Evolutionary conservation across 2,888 invertebrate species (phyloP), one percentile per base, ranked within the genome.

Genomic region (Callimorpha dominula): DNA sequence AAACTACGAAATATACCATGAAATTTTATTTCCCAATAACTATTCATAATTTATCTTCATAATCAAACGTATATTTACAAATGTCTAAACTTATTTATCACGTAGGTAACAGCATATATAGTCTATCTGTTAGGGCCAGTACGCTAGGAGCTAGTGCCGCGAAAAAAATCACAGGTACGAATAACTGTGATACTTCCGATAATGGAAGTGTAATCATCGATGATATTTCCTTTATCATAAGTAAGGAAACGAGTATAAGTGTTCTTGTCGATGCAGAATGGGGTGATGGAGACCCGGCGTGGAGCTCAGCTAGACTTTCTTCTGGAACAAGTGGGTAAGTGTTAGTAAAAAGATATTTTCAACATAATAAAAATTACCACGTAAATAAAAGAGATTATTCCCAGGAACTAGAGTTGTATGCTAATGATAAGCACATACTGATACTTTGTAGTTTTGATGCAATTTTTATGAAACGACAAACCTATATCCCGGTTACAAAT

Each of bases 221-320:
- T 72, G 86, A 80, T 70, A 87, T 87, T 79, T 89, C 88, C 15
- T 49, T 66, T 57, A 64, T 70, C 9, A 69, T 63, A 20, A 89
- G 83, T 77, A 91, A 78, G 4, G 89, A 86, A 82, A 89, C 71
- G 50, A 91, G 78, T 81, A 91, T 78, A 71, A 90, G 85, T 4
- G 88, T 77, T 17, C 83, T 67, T 49, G 85, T 81, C 49, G 91
- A 84, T n/a, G 93, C 89, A 4, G 90, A 89, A 17, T 89, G 89
- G 12, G 88, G 84, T 4, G 90, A 84, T 66, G 81, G 82, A 1
- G 89, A 87, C 1, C 91, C 91, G 40, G 95, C 95, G 84, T 96
- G 96, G 3, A 96, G 91, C 76, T 96, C 96, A 0, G 96, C 96
- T 71, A 96, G 92, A 84, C 96, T 96, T 93, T 96, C 95, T 95